phyloP scores from a whole-genome alignment of 1,140 invertebrate species.

The Chelonus insularis region DNA sequence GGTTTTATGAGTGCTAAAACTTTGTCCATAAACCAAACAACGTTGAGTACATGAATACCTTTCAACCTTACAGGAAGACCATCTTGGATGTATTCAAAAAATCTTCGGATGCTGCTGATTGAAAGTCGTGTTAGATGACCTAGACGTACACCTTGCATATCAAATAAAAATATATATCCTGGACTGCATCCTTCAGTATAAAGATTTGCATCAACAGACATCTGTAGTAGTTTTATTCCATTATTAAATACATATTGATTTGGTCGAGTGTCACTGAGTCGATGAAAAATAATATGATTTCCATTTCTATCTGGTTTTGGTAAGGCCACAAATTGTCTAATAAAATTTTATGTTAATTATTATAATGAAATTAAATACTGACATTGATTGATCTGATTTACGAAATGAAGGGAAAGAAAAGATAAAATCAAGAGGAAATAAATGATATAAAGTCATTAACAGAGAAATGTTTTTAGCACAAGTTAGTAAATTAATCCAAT shows the following conservation, averaged over 20 bases:
- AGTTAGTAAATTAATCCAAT: conserved; percentile 29
- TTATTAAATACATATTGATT: conserved; percentile 70
- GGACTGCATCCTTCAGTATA: conserved; percentile 60
- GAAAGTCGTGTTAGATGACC: conserved; percentile 64
- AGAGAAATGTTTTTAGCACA: conserved; percentile 44
- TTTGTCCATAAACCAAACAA: conserved; percentile 67
- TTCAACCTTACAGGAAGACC: conserved; percentile 67
- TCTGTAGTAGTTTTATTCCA: conserved; percentile 69
- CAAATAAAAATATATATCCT: conserved; percentile 67
- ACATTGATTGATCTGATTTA: too few species aligned
- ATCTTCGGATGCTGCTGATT: conserved; percentile 66
- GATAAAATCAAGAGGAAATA: too few species aligned
- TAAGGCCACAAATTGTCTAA: conserved; percentile 60
- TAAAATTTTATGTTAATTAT: conserved; percentile 27
- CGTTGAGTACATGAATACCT: conserved; percentile 68
- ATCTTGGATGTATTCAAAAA: conserved; percentile 69
- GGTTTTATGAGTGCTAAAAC: conserved; percentile 65
- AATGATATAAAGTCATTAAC: too few species aligned
- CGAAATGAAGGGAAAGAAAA: too few species aligned
- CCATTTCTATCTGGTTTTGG: conserved; percentile 65
- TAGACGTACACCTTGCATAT: conserved; percentile 65
- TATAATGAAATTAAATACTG: too few species aligned
- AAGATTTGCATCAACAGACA: conserved; percentile 70
- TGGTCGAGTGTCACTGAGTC: conserved; percentile 64
- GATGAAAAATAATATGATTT: conserved; percentile 66